Evolutionary conservation across 1,140 invertebrate species (phyloP).

Genomic region (Drosophila pruinosa): DNA sequence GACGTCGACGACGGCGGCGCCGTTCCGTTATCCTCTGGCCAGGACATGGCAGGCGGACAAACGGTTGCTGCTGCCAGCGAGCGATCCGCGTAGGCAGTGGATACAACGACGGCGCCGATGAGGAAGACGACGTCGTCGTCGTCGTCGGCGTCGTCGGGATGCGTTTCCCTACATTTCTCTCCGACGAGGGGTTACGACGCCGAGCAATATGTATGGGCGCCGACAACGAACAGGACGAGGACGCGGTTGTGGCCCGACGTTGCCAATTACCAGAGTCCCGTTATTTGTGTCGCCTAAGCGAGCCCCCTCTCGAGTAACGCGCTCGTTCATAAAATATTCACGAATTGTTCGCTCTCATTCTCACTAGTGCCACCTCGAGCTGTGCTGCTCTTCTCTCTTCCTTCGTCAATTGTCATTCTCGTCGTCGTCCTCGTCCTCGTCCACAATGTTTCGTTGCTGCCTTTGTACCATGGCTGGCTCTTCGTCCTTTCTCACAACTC

Average conservation of each 20-base stretch:
- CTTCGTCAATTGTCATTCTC: constrained; percentile 17
- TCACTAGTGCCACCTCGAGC: constrained; percentile 43
- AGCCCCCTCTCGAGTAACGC: constrained; percentile 31
- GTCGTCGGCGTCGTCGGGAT: constrained; percentile 34
- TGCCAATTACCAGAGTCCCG: constrained; percentile 49
- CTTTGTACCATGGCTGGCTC: not conserved
- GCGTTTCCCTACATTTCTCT: constrained; percentile 76
- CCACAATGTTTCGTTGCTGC: not conserved
- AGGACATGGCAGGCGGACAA: constrained; percentile 39
- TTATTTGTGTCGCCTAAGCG: constrained; percentile 47
- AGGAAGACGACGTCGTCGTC: constrained; percentile 9
- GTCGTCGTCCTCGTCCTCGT: constrained; percentile 9
- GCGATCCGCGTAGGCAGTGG: constrained; percentile 45
- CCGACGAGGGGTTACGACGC: constrained; percentile 21
- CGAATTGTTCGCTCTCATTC: constrained; percentile 78
- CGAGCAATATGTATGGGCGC: not conserved
- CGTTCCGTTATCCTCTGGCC: constrained; percentile 35
- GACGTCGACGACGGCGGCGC: constrained; percentile 43
- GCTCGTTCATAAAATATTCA: constrained; percentile 79
- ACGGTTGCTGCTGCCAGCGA: constrained; percentile 36
- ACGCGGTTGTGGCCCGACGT: constrained; percentile 23
- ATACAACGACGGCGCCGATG: constrained; percentile 19
- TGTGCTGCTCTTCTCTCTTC: constrained; percentile 39
- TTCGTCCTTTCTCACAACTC: constrained; percentile 41
- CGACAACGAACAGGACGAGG: not conserved